Evolutionary conservation across 35 echinoderm and acorn worm species (phyloP).

Genomic region (Apostichopus parvimensis): DNA sequence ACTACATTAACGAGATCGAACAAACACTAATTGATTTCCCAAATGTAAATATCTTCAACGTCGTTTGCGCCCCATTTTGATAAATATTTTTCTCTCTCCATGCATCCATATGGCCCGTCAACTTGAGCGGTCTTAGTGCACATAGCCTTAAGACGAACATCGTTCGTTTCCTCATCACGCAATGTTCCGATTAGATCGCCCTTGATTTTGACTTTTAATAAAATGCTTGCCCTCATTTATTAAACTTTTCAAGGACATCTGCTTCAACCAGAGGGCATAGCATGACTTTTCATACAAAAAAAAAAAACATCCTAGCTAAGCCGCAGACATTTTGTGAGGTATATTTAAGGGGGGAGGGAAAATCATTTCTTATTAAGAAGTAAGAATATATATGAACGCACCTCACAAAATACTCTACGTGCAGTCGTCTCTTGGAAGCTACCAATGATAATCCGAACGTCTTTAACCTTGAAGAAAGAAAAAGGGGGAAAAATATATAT

Average conservation of each 20-base stretch:
- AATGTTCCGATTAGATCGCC: conserved; percentile 14
- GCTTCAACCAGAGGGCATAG: not conserved
- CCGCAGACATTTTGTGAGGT: not conserved
- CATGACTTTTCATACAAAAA: not conserved
- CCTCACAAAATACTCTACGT: conserved; percentile 96
- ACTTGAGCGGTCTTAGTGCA: not conserved
- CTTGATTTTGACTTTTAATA: not conserved
- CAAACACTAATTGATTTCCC: not conserved
- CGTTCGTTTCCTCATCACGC: not conserved
- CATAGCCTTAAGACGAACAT: not conserved
- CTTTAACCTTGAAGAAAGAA: conserved; percentile 60
- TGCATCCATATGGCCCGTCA: not conserved
- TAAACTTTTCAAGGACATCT: conserved; percentile 4
- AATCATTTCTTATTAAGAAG: not conserved
- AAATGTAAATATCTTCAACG: not conserved
- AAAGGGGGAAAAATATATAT: too few species aligned
- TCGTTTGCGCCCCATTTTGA: not conserved
- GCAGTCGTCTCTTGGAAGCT: conserved; percentile 88
- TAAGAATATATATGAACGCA: conserved; percentile 14
- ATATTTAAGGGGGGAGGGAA: not conserved
- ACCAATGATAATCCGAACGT: conserved; percentile 91
- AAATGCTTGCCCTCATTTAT: not conserved
- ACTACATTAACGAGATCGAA: not conserved
- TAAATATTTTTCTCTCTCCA: not conserved
- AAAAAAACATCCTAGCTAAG: not conserved